These are phyloP conservation scores for Plutomurus gul DNA, from an alignment of 1,140 invertebrate genomes.

Conservation along the genomic window DNA sequence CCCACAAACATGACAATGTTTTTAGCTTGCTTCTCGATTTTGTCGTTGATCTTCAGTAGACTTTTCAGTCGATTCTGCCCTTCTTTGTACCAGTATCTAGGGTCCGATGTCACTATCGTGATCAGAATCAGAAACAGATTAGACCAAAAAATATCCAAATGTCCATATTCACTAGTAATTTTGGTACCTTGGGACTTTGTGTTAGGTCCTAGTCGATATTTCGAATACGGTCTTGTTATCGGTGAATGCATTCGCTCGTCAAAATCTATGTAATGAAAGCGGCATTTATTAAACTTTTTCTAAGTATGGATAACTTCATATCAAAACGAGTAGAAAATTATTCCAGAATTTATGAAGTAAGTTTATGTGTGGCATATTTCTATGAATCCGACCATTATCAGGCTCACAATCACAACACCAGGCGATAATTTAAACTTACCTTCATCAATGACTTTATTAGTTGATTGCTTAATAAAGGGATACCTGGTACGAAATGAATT, in stretches of 20 bases:
- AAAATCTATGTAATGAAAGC: neutral
- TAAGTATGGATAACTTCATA: no score
- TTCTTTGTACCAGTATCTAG: conserved; percentile 6
- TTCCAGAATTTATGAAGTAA: no score
- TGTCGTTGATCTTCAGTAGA: neutral
- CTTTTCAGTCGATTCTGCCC: neutral
- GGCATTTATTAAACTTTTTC: neutral
- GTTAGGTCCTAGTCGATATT: neutral
- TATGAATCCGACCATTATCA: no score
- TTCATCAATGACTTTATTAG: no score
- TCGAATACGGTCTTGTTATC: neutral
- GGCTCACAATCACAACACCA: no score
- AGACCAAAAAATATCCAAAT: neutral
- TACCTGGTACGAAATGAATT: no score
- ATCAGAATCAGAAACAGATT: neutral
- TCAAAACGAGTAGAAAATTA: no score
- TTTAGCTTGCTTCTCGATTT: conserved; percentile 56
- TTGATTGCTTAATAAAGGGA: no score
- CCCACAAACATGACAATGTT: conserved; percentile 80
- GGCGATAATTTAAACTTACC: no score
- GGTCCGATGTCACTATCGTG: neutral
- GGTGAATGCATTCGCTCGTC: neutral
- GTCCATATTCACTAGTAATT: no score
- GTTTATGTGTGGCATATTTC: no score
- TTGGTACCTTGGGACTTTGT: conserved; percentile 8